Percentiles rank a stretch among this genome's conserved stretches.
These are phyloP conservation scores for Amiota minor DNA, from an alignment of 2,888 invertebrate genomes.

Conservation along the genomic window DNA sequence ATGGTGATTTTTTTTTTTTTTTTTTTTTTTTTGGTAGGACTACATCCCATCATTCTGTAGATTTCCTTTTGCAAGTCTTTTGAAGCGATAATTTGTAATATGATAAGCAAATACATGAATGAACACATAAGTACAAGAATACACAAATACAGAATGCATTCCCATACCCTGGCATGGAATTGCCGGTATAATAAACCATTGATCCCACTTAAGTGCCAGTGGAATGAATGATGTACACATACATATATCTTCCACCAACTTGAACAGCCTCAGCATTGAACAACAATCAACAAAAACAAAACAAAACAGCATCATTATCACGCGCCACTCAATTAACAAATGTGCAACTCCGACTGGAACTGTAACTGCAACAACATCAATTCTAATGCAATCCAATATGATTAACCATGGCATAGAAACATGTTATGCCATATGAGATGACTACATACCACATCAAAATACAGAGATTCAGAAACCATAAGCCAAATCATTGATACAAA, in stretches of 20 bases:
- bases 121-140: slow-evolving; percentile 4
- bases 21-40: too few relatives aligned
- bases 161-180: slow-evolving; percentile 48
- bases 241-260: slow-evolving; percentile 2
- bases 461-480: too few relatives aligned
- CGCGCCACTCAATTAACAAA: slow-evolving; percentile 64
- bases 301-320: slow-evolving; percentile 40
- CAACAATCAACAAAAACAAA: slow-evolving; percentile 26
- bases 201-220: slow-evolving; percentile 67
- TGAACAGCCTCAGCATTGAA: too few relatives aligned
- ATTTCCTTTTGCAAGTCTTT: too few relatives aligned
- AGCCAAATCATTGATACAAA: background rate
- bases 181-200: slow-evolving; percentile 68
- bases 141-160: background rate
- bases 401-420: slow-evolving; percentile 47
- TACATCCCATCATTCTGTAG: too few relatives aligned
- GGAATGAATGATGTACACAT: slow-evolving; percentile 44
- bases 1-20: background rate
- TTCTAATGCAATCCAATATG: slow-evolving; percentile 39
- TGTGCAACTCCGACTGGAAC: slow-evolving; percentile 55
- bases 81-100: too few relatives aligned
- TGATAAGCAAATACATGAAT: slow-evolving; percentile 6
- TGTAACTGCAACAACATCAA: too few relatives aligned
- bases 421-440: background rate
- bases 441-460: background rate